Base-by-base conservation (phyloP, 2,888 invertebrate species). In the Sialis lutaria region DNA sequence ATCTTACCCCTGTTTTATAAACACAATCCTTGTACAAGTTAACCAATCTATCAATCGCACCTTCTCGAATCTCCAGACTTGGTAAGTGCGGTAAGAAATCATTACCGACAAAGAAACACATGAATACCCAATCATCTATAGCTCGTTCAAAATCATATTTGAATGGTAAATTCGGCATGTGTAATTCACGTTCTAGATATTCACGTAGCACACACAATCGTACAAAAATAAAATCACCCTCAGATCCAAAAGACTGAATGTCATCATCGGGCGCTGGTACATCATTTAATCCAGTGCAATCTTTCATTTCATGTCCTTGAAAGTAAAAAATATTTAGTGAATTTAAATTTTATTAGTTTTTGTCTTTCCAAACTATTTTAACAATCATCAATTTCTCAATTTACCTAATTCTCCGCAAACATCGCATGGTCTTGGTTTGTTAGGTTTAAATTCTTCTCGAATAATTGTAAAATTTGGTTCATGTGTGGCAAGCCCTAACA, bases 81-180 rank as follows among this genome's bases (percentile, higher is more conserved):
- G 98, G 98, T 53, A 98, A 72, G 71, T 99, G 98, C 0, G 98
- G 98, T 56, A 98, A 65, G 63, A 98, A 98, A 68, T 98, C 98
- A 61, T 98, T 98, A 43, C 98, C 98, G 45, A 97, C 96, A 67
- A 98, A 98, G 70, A 99, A 98, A 62, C 98, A 98, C 92, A 98
- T 95, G 59, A 82, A 82, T 5, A 84, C 97, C 97, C 97, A 99
- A 67, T 99, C 98, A 61, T 98, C 98, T 10, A 99, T 64, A 0
- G 83, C 92, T 48, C 97, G 69, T 58, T 98, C 98, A 63, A 98
- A 89, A 61, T 93, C 90, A 64, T 91, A 97, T 44, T 76, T 70
- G 64, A 98, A 97, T 4, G 96, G 93, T 37, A 97, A 72, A 64
- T 88, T 87, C 0, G 85, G 85, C 91, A 97, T 96, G 55, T 68